Conservation (phyloP, 2,797 vertebrate species). For the Diplodus puntazzo region DNA sequence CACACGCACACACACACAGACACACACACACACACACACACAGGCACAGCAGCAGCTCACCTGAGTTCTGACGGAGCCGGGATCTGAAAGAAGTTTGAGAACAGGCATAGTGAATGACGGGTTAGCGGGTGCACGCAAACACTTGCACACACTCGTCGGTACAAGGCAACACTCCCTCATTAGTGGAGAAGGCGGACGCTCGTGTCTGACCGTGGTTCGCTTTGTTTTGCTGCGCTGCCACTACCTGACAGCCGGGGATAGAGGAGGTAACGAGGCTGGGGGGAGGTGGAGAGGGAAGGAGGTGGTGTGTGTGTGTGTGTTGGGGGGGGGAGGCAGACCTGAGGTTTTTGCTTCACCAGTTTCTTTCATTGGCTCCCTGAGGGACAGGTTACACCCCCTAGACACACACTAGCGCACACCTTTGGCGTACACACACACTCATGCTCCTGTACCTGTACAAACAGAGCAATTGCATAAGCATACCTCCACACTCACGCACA, state of each 20-base stretch:
- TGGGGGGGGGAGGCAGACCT: slow-evolving; percentile 62
- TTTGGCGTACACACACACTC: slow-evolving; percentile 32
- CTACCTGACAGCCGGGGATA: slow-evolving; percentile 83
- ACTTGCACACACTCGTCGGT: slow-evolving; percentile 67
- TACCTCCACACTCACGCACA: slow-evolving; percentile 23
- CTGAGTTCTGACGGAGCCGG: slow-evolving; percentile 89
- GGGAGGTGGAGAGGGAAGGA: slow-evolving; percentile 31
- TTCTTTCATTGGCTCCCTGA: slow-evolving; percentile 84
- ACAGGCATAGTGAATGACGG: slow-evolving; percentile 90
- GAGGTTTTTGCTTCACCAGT: slow-evolving; percentile 82
- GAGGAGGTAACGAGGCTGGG: slow-evolving; percentile 76
- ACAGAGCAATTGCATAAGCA: slow-evolving; percentile 48
- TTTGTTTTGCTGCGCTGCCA: slow-evolving; percentile 81
- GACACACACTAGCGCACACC: slow-evolving; percentile 51
- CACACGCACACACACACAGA: too few relatives aligned
- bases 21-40: slow-evolving; percentile 37
- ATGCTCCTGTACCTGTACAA: slow-evolving; percentile 42
- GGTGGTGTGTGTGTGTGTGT: slow-evolving; percentile 1
- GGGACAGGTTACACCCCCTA: slow-evolving; percentile 77
- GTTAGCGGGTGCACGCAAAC: slow-evolving; percentile 75
- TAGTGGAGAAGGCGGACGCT: slow-evolving; percentile 70
- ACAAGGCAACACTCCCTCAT: slow-evolving; percentile 76
- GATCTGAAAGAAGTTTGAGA: slow-evolving; percentile 96
- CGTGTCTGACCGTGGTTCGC: slow-evolving; percentile 69
- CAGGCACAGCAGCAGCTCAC: slow-evolving; percentile 84